Evolutionary conservation across 2,888 invertebrate genomes (phyloP), one percentile per base, ranked within the genome.

Genomic region (Lordiphosa andalusiaca): DNA sequence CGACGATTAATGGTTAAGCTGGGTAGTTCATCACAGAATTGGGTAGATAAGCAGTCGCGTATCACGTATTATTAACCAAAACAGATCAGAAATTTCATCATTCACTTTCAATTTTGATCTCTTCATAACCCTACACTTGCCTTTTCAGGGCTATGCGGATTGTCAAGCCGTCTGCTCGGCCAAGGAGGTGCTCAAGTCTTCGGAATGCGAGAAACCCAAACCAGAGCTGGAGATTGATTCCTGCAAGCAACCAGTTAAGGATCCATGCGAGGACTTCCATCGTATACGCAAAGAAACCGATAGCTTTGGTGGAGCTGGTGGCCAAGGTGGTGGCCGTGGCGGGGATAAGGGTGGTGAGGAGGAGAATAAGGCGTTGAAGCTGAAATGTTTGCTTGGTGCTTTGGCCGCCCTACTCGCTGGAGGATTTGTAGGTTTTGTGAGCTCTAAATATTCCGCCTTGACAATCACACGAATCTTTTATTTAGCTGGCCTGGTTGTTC

Each of bases 351-450:
- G 55, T 4, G 19, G 44, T 23, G 74, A 70, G 4, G 60, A 67
- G 7, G 50, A 16, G 9, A 40, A 44, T 7, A 51, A 42, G 3
- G 51, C 65, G 5, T 23, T 73, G 1, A 73, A 64, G 0, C 13
- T 63, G 1, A 72, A 60, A 13, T 81, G 59, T 33, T 41, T 67
- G 0, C 10, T 84, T 1, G 77, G 71, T 0, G 67, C 86, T 1
- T 52, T 87, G n/a, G 86, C 83, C 3, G 85, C 85, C 1, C 65
- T 87, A 3, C 53, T 87, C 2, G 68, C 84, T 3, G 86, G 87
- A 30, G 86, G 86, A 41, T 50, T 86, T 38, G 87, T 87, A 77
- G 35, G 77, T 56, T 19, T 36, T 42, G 13, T 21, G 2, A 10
- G 1, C 6, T 30, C 9, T 9, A 30, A 30, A 10, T 30, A 3